phyloP scores from a whole-genome alignment of 2,888 invertebrate species.

The Lacanobia oleracea region DNA sequence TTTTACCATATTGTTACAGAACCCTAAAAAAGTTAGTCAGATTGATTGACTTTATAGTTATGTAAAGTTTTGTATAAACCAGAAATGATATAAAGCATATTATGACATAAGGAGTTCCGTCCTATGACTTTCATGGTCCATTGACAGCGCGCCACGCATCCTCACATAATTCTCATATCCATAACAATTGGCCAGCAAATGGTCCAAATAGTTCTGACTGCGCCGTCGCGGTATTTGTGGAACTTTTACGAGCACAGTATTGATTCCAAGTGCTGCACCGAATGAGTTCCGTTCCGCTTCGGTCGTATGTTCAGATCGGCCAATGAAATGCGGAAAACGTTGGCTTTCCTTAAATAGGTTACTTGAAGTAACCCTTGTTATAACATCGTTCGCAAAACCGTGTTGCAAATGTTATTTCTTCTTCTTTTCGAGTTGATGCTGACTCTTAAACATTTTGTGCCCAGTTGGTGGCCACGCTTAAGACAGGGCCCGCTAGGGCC shows the following conservation, averaged over 20 bases:
- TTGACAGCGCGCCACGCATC: slow-evolving; percentile 5
- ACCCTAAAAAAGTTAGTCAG: no score
- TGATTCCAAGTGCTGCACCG: slow-evolving; percentile 73
- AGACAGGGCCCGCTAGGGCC: no score
- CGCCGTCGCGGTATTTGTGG: slow-evolving; percentile 68
- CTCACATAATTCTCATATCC: slow-evolving; percentile 2
- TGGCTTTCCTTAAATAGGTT: slow-evolving; percentile 15
- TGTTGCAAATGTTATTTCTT: no score
- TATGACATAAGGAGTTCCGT: neutral
- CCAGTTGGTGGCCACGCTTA: no score
- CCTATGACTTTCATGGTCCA: neutral
- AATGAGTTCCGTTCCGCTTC: slow-evolving; percentile 70
- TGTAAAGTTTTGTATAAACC: no score
- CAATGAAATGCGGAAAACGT: slow-evolving; percentile 57
- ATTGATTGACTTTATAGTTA: no score
- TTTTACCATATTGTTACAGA: no score
- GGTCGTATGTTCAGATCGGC: slow-evolving; percentile 43
- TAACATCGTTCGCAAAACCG: no score
- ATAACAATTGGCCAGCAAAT: slow-evolving; percentile 54
- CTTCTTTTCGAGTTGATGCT: no score
- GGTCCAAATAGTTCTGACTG: slow-evolving; percentile 51
- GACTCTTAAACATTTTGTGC: no score
- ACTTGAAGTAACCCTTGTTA: neutral
- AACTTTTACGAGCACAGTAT: slow-evolving; percentile 74
- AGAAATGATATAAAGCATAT: no score